phyloP scores from a whole-genome alignment of 2,888 invertebrate genomes.

The Drosophila niveifrons region DNA sequence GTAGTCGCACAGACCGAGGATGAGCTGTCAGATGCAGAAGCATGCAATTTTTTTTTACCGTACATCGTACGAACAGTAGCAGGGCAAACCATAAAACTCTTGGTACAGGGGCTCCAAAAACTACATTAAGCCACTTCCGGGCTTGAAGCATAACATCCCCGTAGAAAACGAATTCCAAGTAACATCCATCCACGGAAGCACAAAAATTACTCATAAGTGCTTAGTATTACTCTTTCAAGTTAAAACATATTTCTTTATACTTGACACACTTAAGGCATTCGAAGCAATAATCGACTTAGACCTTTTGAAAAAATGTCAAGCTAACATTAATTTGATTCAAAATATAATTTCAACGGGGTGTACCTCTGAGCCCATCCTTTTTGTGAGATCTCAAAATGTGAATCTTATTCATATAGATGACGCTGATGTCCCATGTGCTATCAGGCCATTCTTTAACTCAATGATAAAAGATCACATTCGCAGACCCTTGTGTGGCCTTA shows the following conservation, averaged over 20 bases:
- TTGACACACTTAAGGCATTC: background rate
- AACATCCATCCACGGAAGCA: background rate
- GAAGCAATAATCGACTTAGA: background rate
- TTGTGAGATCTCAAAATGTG: background rate
- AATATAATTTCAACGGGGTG: background rate
- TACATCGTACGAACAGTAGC: background rate
- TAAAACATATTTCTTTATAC: background rate
- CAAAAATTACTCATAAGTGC: background rate
- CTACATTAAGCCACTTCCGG: background rate
- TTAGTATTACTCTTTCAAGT: background rate
- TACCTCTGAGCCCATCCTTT: background rate
- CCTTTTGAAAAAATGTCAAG: no score
- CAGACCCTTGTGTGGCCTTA: background rate
- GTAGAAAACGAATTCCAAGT: background rate
- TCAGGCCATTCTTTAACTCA: no score
- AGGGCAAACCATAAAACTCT: background rate
- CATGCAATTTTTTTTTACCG: background rate
- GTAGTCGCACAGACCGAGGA: background rate
- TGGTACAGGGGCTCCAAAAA: slow-evolving; percentile 2
- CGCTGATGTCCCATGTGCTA: background rate
- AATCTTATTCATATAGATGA: slow-evolving; percentile 12
- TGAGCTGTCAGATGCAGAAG: background rate
- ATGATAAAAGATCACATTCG: no score
- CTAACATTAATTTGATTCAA: background rate
- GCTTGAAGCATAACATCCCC: background rate